Base-by-base conservation (phyloP, 2,113 vertebrate genomes). In the Pelodiscus sinensis region DNA sequence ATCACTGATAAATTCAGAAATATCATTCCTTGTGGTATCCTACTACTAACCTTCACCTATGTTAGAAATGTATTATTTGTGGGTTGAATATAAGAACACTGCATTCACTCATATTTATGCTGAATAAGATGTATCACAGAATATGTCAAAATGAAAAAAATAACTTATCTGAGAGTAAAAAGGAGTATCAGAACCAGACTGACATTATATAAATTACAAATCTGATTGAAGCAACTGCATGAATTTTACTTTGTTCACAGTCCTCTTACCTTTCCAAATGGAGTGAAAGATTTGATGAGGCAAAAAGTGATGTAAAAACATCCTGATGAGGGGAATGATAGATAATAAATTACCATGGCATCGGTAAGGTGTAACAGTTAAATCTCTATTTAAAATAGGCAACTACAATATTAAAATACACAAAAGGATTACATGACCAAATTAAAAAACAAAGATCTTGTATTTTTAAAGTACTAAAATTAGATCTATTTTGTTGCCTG, bases 91-190 rank as follows among this genome's bases (percentile, higher is more conserved):
- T 16, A 83, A 78, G 57, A 9, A 85, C 77, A 85, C 73, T 44
- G 31, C 0, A 35, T 84, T 84, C 60, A 52, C 4, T 24, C 13
- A 65, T 29, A 60, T 65, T 31, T 31, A 31, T 65, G 29, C 62
- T 71, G 18, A 21, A 71, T 1, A 81, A 52, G 60, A 4, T 35
- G 2, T 24, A 4, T 62, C 5, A 10, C 57, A 44, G 25, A 93
- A 31, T 2, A 82, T 3, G 1, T 9, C 68, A 88, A 87, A 21
- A 10, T 78, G 31, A 57, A 88, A 82, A 3, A 78, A 92, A 8
- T 25, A 15, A 60, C 24, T 82, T 79, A 4, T 62, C 90, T 86
- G 11, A 60, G 29, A 65, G 24, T 81, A 84, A 55, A 93, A 62
- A 13, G 0, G 9, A 86, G 92, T 55, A 54, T 9, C 0, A 55